A percentile compares a stretch with the other conserved stretches of the same genome.
Conservation (phyloP, 2,888 invertebrate species). For the Caenorhabditis sp. region DNA sequence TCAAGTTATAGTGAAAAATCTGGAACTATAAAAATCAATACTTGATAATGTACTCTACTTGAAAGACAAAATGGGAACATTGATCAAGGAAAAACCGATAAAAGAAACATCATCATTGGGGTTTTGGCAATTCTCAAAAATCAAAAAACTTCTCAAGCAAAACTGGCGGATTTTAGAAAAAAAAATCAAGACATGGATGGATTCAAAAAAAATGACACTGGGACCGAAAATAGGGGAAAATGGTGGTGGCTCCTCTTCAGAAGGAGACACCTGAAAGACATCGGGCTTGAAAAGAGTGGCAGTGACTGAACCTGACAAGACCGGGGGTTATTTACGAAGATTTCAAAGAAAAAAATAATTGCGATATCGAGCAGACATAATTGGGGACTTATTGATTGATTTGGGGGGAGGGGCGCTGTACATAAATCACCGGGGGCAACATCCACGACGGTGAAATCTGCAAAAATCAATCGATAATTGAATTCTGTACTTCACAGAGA, state of each 20-base stretch:
- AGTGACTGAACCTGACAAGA: background rate
- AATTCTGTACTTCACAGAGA: too few species aligned
- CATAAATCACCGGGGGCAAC: slow-evolving; percentile 39
- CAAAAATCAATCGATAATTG: too few species aligned
- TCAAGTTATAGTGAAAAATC: too few species aligned
- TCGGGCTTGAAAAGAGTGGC: background rate
- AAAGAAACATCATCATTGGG: background rate
- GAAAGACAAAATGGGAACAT: background rate
- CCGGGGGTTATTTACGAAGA: background rate
- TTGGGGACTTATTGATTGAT: background rate
- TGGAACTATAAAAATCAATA: background rate
- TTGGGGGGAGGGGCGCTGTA: slow-evolving; percentile 27
- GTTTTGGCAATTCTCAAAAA: too few species aligned
- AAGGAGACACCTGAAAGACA: background rate
- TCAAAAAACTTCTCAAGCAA: background rate
- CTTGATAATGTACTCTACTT: too few species aligned
- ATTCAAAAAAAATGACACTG: too few species aligned
- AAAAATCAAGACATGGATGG: too few species aligned
- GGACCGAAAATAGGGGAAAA: background rate
- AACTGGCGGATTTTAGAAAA: too few species aligned
- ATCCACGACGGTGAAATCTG: slow-evolving; percentile 41
- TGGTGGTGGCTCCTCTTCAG: too few species aligned
- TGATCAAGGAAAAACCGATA: background rate
- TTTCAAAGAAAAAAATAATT: background rate
- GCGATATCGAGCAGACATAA: background rate